A percentile compares a stretch with the other conserved stretches of the same genome.
phyloP scores from a whole-genome alignment of 2,888 invertebrate species.

The Drosophila helvetica region DNA sequence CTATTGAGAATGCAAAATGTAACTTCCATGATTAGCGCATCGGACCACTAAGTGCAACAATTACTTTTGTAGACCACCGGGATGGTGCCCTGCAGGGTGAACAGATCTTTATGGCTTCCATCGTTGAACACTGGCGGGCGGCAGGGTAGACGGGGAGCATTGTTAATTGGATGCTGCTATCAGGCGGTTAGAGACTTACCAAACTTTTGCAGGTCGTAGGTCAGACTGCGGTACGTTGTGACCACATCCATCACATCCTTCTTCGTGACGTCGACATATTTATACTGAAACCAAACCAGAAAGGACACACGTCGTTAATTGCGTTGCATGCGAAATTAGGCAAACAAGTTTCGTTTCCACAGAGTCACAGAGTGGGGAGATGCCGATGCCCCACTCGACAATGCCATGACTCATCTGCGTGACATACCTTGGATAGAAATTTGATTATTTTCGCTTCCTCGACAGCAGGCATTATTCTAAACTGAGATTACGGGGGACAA shows the following conservation, averaged over 20 bases:
- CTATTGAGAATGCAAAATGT: conserved; percentile 81
- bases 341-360: conserved; percentile 1
- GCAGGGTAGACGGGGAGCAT: background rate
- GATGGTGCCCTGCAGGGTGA: conserved; percentile 95
- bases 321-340: conserved; percentile 30
- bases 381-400: background rate
- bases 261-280: conserved; percentile 87
- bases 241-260: conserved; percentile 88
- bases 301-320: conserved; percentile 28
- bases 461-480: conserved; percentile 72
- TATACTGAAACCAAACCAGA: conserved; percentile 86
- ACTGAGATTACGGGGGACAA: conserved; percentile 11
- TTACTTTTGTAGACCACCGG: conserved; percentile 95
- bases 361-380: conserved; percentile 30
- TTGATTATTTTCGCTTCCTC: conserved; percentile 85
- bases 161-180: background rate
- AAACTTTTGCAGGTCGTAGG: conserved; percentile 88
- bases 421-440: conserved; percentile 85
- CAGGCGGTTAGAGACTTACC: conserved; percentile 85
- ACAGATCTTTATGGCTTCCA: conserved; percentile 91
- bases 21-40: background rate
- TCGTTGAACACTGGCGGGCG: conserved; percentile 91
- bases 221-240: conserved; percentile 87
- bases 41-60: conserved; percentile 79
- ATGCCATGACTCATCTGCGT: conserved; percentile 65